Conservation (phyloP, 2,113 vertebrate genomes). For the Falcunculus frontatus region DNA sequence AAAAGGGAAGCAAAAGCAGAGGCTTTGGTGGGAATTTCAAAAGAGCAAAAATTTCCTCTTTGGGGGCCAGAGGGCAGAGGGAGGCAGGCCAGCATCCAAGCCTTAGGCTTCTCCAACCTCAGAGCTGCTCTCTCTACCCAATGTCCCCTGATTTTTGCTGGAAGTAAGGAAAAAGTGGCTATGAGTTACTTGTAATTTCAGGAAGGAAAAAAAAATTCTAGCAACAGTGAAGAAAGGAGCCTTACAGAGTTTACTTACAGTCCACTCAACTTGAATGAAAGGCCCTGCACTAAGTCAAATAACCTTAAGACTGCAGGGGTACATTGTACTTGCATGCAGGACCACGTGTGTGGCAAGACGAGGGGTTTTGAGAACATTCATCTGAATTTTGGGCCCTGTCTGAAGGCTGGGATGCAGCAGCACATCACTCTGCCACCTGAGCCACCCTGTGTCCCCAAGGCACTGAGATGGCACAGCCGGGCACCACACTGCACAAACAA, state of each 20-base stretch:
- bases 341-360: accelerated
- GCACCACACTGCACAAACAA: neutral
- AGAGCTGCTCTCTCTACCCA: neutral
- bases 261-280: neutral
- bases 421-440: neutral
- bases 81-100: neutral
- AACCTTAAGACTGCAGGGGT: neutral
- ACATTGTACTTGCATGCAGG: accelerated
- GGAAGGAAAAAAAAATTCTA: neutral
- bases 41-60: neutral
- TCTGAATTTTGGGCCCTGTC: neutral
- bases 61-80: neutral
- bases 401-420: accelerated
- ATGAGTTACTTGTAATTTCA: neutral
- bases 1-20: neutral
- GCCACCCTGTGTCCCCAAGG: neutral
- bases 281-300: neutral
- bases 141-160: neutral
- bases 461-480: neutral
- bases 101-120: neutral
- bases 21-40: neutral
- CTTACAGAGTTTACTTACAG: neutral
- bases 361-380: neutral
- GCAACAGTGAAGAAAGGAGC: neutral
- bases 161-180: neutral